Base-by-base conservation (phyloP, 2,113 vertebrate species). In the Podilymbus podiceps region DNA sequence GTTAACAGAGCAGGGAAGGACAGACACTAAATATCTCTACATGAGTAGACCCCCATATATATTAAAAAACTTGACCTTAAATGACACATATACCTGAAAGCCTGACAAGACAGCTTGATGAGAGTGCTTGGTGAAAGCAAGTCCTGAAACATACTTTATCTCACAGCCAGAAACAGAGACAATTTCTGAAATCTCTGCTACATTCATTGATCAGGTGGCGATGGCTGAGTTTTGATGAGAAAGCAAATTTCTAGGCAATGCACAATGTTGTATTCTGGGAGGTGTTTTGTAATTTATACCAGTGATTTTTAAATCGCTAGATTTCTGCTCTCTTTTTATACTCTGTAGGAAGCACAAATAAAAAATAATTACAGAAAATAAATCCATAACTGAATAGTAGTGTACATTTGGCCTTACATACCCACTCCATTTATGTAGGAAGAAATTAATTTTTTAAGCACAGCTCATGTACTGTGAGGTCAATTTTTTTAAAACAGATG, bases 81-180 rank as follows among this genome's bases (percentile, higher is more conserved):
- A 46, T 44, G 8, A 52, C 9, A 11, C 16, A 4, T n/a, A 33
- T 31, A 84, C 12, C 12, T 0, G 0, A 79, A 23, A 66, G 3
- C 23, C 9, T 78, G 22, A 80, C 13, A 9, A 82, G 49, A 44
- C 13, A 50, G 9, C 63, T 80, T 75, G 25, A 33, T 44, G n/a
- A 84, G 44, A 12, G 10, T 8, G 8, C 7, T 69, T 84, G 49
- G 18, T 73, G 76, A 69, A 27, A 40, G 11, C 20, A 60, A 69
- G 12, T 16, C 22, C 35, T 87, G n/a, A 87, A 89, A 74, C 6
- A 24, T 15, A 25, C 12, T 77, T 80, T 21, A 59, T 55, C 38
- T 20, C n/a, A 59, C 25, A 63, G 24, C 11, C 24, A 92, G 46
- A 80, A 69, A 73, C 2, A 49, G 16, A 46, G 7, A 11, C 11